phyloP scores from a whole-genome alignment of 2,797 vertebrate species.

The Cirrhinus mrigala region DNA sequence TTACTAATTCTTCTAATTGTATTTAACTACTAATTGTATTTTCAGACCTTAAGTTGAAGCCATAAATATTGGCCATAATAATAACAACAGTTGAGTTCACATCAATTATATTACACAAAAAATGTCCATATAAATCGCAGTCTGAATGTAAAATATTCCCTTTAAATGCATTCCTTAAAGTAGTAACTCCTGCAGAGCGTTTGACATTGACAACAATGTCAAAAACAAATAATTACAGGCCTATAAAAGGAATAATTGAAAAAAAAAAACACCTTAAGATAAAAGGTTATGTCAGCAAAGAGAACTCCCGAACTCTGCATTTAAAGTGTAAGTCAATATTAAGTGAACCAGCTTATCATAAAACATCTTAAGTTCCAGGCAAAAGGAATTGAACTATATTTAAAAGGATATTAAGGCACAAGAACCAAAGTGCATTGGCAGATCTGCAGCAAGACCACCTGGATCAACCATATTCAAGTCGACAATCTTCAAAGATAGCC shows the following conservation, averaged over 20 bases:
- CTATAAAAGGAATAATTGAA: too few relatives aligned
- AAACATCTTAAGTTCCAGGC: neutral
- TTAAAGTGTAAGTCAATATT: neutral
- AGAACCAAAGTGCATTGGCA: neutral
- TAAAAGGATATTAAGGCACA: neutral
- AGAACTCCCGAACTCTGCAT: neutral
- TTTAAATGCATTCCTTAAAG: constrained; percentile 10
- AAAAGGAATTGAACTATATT: neutral
- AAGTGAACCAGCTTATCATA: neutral
- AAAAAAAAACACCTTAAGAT: neutral
- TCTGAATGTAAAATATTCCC: too few relatives aligned
- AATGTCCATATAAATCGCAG: too few relatives aligned
- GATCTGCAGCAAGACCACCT: neutral
- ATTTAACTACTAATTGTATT: too few relatives aligned
- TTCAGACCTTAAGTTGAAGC: too few relatives aligned
- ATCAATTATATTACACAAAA: too few relatives aligned
- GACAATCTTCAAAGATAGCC: neutral
- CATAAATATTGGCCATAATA: too few relatives aligned
- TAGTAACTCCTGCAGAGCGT: constrained; percentile 13
- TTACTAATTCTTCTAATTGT: too few relatives aligned
- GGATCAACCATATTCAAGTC: neutral
- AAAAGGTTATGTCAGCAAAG: neutral
- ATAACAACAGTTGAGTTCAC: too few relatives aligned
- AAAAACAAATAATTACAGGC: neutral
- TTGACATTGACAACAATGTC: neutral